phyloP scores from a whole-genome alignment of 2,888 invertebrate genomes.

The Cheilosia scutellata region DNA sequence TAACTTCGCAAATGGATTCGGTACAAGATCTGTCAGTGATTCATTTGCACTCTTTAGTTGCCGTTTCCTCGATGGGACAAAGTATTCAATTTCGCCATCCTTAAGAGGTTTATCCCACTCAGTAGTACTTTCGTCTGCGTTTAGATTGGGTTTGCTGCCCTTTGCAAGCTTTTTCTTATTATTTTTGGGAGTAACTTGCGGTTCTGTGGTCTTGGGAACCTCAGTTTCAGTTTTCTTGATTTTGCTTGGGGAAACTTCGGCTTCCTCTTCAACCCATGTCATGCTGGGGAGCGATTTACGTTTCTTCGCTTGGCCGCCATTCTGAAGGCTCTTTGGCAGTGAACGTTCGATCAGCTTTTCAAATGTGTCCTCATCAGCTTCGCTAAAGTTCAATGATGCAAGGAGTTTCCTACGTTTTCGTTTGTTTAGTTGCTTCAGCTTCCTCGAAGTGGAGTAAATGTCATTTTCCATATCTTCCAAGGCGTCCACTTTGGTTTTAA shows the following conservation, averaged over 20 bases:
- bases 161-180: constrained; percentile 22
- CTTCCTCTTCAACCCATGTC: constrained; percentile 80
- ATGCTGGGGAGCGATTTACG: constrained; percentile 77
- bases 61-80: constrained; percentile 81
- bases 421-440: constrained; percentile 84
- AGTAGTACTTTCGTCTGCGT: constrained; percentile 63
- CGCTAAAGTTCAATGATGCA: constrained; percentile 80
- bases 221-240: constrained; percentile 55
- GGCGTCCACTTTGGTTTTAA: constrained; percentile 82
- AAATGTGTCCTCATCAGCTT: constrained; percentile 81
- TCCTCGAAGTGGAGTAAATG: constrained; percentile 82
- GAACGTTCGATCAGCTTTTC: constrained; percentile 80
- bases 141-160: constrained; percentile 78
- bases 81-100: constrained; percentile 84
- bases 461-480: constrained; percentile 85
- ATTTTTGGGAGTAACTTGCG: constrained; percentile 71
- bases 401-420: constrained; percentile 82
- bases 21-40: constrained; percentile 77
- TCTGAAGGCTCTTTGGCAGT: constrained; percentile 77
- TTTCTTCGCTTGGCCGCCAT: constrained; percentile 78
- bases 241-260: constrained; percentile 73
- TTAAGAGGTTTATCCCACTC: constrained; percentile 84
- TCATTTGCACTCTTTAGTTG: constrained; percentile 80
- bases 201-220: constrained; percentile 64
- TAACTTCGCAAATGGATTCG: constrained; percentile 78